Evolutionary conservation across 2,888 invertebrate species (phyloP).

Genomic region (Chouioia cunea): DNA sequence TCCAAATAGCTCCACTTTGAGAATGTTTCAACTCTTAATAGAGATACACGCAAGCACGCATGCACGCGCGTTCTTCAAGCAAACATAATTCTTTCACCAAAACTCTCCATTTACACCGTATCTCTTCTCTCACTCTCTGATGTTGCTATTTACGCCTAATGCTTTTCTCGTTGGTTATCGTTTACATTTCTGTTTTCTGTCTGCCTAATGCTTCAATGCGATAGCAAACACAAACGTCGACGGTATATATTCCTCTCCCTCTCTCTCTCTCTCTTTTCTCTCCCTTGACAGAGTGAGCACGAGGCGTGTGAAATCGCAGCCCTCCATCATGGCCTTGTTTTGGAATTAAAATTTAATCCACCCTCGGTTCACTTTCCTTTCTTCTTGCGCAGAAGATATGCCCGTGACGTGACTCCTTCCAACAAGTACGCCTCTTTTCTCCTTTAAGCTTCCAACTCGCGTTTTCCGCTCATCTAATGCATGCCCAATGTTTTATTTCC

Average conservation of each 20-base stretch:
- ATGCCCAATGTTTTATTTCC: conserved; percentile 18
- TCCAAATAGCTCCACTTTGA: neutral
- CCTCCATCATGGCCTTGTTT: conserved; percentile 65
- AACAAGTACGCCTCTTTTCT: neutral
- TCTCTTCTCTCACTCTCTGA: conserved; percentile 39
- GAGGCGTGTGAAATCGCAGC: conserved; percentile 33
- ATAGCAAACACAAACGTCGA: no score
- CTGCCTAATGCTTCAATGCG: conserved; percentile 12
- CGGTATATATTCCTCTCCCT: neutral
- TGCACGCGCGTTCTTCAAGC: conserved; percentile 18
- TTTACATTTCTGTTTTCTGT: conserved; percentile 43
- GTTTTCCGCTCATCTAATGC: conserved; percentile 26
- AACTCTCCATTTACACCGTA: conserved; percentile 31
- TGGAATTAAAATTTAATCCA: conserved; percentile 68
- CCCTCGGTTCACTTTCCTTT: conserved; percentile 5
- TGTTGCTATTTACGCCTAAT: conserved; percentile 41
- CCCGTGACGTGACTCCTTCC: conserved; percentile 33
- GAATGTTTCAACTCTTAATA: conserved; percentile 10
- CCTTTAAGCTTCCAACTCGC: neutral
- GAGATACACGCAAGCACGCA: neutral
- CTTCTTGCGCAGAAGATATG: conserved; percentile 12
- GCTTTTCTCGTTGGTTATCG: conserved; percentile 35
- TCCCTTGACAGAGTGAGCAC: conserved; percentile 31
- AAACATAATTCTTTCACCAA: conserved; percentile 33
- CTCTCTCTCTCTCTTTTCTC: conserved; percentile 10